Evolutionary conservation across 2,888 invertebrate species (phyloP).

Genomic region (Heliconius ethilla): DNA sequence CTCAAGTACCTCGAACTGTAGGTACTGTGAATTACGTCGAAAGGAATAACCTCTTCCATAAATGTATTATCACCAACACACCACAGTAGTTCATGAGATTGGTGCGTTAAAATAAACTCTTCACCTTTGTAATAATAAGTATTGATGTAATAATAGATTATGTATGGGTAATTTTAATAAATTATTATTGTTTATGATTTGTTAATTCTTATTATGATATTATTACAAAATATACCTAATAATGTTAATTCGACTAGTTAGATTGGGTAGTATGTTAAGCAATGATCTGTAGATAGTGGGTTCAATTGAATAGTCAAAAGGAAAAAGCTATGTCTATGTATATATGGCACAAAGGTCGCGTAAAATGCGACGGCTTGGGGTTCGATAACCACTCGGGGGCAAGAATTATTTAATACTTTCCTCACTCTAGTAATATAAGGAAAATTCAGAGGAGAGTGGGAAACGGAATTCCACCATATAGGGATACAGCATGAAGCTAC

Average conservation of each 20-base stretch:
- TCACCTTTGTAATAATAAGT: background rate
- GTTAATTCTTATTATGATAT: background rate
- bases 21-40: no score
- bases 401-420: background rate
- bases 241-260: no score
- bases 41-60: background rate
- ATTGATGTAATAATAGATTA: background rate
- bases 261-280: no score
- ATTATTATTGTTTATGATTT: background rate
- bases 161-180: conserved; percentile 9
- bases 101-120: background rate
- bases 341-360: background rate
- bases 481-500: no score
- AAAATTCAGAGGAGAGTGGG: background rate
- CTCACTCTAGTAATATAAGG: background rate
- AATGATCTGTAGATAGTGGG: no score
- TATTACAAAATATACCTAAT: background rate
- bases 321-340: no score
- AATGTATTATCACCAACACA: no score
- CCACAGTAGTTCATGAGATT: background rate
- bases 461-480: no score
- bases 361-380: background rate
- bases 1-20: no score
- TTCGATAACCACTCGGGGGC: background rate
- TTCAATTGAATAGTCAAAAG: no score